Base-by-base conservation (phyloP, 2,888 invertebrate genomes). In the Drosophila greeni region DNA sequence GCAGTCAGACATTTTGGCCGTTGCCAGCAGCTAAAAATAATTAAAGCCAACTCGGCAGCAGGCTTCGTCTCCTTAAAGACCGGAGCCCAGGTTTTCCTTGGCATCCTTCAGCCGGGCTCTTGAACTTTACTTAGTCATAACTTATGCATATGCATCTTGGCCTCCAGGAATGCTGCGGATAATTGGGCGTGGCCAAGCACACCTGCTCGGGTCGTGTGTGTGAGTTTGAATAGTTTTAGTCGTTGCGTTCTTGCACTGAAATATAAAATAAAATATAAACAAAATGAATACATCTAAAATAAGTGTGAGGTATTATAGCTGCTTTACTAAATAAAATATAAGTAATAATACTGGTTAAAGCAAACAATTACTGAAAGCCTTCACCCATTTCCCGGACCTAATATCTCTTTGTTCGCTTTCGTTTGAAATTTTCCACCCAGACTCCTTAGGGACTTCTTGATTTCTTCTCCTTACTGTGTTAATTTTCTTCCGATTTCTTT, bases 111-210 rank as follows among this genome's bases (percentile, higher is more conserved):
- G 16, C n/a, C 31, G 42, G 61, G 62, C 76, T 68, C 66, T 73
- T 76, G 74, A 84, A 81, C 81, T 84, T 82, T 76, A 53, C 70
- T 60, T 47, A 56, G 55, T 74, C 75, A 82, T 80, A 71, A 76
- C 64, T 75, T 79, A 76, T 82, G 84, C 84, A 80, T 81, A 65
- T 70, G 69, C 55, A 69, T 58, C 70, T 64, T 67, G 68, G 61
- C 66, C 72, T 37, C 71, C 33, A 71, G 60, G 58, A 71, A 65
- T 56, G 45, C 54, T 34, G 18, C 39, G 62, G 62, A 62, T 62
- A 62, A 42, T 62, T 60, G 58, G 37, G 57, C 39, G 56, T 36
- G 34, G 49, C 48, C 48, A 31, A 20, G 29, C 45, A 33, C 48
- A 48, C 33, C 48, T 23, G 45, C 8, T 14, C 1, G 45, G 48